Conservation (phyloP, 2,113 vertebrate genomes). For the Clupea harengus region DNA sequence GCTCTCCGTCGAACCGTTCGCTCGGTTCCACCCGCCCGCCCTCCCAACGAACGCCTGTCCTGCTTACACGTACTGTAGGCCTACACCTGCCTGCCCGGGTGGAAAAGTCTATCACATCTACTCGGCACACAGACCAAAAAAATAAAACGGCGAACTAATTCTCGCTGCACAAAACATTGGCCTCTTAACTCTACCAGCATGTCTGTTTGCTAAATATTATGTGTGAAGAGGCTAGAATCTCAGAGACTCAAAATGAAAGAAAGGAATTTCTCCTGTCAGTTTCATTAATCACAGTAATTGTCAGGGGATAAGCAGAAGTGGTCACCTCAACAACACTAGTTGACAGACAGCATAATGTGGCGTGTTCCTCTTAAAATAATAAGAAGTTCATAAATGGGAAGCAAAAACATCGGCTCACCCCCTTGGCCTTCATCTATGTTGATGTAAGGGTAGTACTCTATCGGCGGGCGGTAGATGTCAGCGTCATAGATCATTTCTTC, state of each 20-base stretch:
- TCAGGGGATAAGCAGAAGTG: slow-evolving; percentile 4
- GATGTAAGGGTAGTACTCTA: slow-evolving; percentile 89
- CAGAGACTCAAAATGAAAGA: not conserved
- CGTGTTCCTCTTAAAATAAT: not conserved
- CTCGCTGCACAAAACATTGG: not conserved
- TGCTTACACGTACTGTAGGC: not conserved
- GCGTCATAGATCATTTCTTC: slow-evolving; percentile 93
- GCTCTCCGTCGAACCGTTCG: slow-evolving; percentile 66
- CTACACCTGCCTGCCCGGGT: not conserved
- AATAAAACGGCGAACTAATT: not conserved
- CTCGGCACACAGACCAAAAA: not conserved
- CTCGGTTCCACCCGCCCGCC: slow-evolving; percentile 67
- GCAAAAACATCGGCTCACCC: slow-evolving; percentile 72
- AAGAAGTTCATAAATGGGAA: not conserved
- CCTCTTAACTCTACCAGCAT: not conserved
- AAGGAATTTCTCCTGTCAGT: not conserved
- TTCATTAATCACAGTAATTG: slow-evolving; percentile 7
- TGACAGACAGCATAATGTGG: not conserved
- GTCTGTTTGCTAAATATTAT: not conserved
- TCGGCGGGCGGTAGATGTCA: slow-evolving; percentile 86
- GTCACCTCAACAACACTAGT: slow-evolving; percentile 5
- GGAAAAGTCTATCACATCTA: not conserved
- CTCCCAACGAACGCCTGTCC: slow-evolving; percentile 21
- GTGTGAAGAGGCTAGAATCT: not conserved
- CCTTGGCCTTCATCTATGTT: slow-evolving; percentile 85